phyloP scores from a whole-genome alignment of 2,113 vertebrate genomes.

The Promerops cafer region DNA sequence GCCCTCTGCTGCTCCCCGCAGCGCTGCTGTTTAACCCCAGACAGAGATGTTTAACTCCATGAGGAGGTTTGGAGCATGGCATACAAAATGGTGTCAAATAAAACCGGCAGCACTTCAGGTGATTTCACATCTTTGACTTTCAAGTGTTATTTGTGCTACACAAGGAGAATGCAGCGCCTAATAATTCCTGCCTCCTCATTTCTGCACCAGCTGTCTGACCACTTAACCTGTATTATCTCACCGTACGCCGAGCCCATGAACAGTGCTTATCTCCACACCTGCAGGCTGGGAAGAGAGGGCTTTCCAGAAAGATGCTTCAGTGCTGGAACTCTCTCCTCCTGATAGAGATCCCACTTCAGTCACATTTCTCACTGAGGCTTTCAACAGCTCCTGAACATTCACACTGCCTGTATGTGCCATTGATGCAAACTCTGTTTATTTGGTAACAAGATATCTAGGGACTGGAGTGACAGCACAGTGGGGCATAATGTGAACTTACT shows the following conservation, averaged over 20 bases:
- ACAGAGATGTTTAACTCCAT: not conserved
- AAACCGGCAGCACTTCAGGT: not conserved
- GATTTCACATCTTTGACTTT: not conserved
- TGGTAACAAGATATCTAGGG: not conserved
- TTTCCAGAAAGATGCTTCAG: not conserved
- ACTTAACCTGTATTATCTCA: not conserved
- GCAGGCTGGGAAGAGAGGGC: not conserved
- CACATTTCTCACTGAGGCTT: not conserved
- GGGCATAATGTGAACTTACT: not conserved
- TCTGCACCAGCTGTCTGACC: not conserved
- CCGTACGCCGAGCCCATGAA: fast-evolving
- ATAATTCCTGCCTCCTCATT: not conserved
- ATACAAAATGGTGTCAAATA: not conserved
- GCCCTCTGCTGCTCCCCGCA: not conserved
- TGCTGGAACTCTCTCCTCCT: not conserved
- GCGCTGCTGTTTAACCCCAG: not conserved
- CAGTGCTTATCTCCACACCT: not conserved
- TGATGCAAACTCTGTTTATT: not conserved
- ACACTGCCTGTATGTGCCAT: not conserved
- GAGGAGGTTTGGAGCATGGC: not conserved
- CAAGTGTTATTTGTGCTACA: not conserved
- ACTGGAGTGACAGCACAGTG: not conserved
- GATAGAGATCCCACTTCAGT: not conserved
- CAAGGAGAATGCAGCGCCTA: not conserved
- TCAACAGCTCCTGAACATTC: not conserved